Base-by-base conservation (phyloP, 1,140 invertebrate species). In the Bathynomus jamesi region DNA sequence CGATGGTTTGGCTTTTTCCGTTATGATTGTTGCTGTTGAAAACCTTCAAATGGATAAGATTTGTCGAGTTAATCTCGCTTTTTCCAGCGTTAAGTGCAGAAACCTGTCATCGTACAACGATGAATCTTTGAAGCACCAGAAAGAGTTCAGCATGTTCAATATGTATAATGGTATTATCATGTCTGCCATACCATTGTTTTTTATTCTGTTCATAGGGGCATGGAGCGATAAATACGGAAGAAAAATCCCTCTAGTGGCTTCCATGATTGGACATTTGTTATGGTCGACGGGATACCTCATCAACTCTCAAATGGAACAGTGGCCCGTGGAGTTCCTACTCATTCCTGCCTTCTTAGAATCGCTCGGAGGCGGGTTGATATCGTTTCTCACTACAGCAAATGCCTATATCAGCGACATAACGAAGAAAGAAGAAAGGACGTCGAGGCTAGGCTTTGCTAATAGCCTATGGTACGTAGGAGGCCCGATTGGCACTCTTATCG, bases 351-450 rank as follows among this genome's bases (percentile, higher is more conserved):
- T 81, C 25, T 31, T 82, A 1, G 82, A 79, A 65, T 83, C 82
- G 0, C 78, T 95, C 0, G 89, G 90, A 4, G 91, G 91, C 0
- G 92, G 92, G 1, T 92, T 89, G 87, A 90, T 93, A 76, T 92
- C 91, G 21, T 90, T 94, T 87, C 88, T 94, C 75, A 93, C 94
- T 89, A 90, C 90, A 11, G 88, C 91, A 46, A 95, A 94, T 80
- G 94, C 92, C 80, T 94, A 94, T 78, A 90, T 95, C 40, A 90
- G 88, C 0, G 92, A 95, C 79, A 88, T 93, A 11, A 93, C 92
- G 0, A 88, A 88, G 5, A 86, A 90, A 61, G 88, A 91, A 80
- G 89, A 88, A 69, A 86, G 92, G 71, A 94, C 92, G 0, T 83
- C 91, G 24, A 81, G 92, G 69, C 91, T 95, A 73, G 91, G 91